Evolutionary conservation across 2,113 vertebrate species (phyloP), one percentile per base, ranked within the genome.

Genomic region (Bubo bubo): DNA sequence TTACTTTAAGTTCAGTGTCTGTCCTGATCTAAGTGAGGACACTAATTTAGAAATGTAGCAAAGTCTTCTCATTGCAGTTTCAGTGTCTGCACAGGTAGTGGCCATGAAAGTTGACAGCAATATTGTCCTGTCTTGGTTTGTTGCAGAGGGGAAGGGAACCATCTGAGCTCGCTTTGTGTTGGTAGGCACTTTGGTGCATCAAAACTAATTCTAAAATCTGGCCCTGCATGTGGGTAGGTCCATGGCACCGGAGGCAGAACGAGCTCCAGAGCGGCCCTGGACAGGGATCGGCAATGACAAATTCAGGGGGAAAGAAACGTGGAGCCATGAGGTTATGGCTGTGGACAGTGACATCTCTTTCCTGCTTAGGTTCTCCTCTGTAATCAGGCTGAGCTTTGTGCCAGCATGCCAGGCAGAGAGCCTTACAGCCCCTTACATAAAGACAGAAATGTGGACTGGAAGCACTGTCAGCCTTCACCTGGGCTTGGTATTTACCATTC

Each of bases 171-270:
- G 41, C 14, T 50, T 73, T 4, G 0, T 8, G 11, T 4, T 17
- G 47, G 39, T 28, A n/a, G 10, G 15, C n/a, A 6, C 16, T 3
- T 24, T 41, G 27, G 9, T 64, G 45, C 23, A 34, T 3, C 14
- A 7, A 5, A 52, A 49, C 37, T 10, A 3, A 62, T 26, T 39
- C 6, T 5, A 12, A 88, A 32, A 50, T 49, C 7, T 6, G 10
- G 4, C 32, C n/a, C 34, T 13, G 3, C 3, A 1, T 18, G 22
- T 8, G 11, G 7, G 2, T 21, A 8, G 0, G 1, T 26, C 50
- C 1, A 0, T 5, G n/a, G 22, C 20, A 63, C 8, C 0, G 0
- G 37, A 56, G 47, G 41, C 26, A 60, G 32, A 56, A 34, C 0
- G 0, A 77, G 30, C 1, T 39, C 63, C 10, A 60, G 21, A 49